phyloP scores from a whole-genome alignment of 2,797 vertebrate species.

The Cuniculus paca region DNA sequence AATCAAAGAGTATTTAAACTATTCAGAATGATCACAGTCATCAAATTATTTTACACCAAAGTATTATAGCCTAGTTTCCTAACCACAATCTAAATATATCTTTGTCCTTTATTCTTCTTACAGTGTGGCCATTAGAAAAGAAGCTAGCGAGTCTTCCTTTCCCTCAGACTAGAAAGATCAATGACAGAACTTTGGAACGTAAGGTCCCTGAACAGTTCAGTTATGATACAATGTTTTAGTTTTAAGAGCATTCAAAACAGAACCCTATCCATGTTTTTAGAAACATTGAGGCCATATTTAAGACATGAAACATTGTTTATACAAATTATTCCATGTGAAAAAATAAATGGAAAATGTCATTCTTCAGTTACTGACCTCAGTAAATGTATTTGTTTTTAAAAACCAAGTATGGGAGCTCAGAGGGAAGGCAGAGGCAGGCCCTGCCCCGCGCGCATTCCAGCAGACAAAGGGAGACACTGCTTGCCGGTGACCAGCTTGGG shows the following conservation, averaged over 20 bases:
- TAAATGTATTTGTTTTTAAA: constrained; percentile 26
- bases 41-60: constrained; percentile 50
- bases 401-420: too few species aligned
- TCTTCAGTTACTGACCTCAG: not conserved
- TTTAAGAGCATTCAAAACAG: constrained; percentile 30
- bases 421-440: too few species aligned
- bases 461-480: too few species aligned
- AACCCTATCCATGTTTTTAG: not conserved
- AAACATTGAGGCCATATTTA: not conserved
- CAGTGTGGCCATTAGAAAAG: not conserved
- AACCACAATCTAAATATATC: not conserved
- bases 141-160: not conserved
- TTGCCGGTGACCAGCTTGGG: too few species aligned
- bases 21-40: not conserved
- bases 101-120: constrained; percentile 55
- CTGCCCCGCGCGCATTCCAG: too few species aligned
- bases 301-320: not conserved
- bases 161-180: constrained; percentile 31
- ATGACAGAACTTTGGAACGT: constrained; percentile 5
- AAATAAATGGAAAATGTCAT: not conserved
- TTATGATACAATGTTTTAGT: not conserved
- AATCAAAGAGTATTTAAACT: constrained; percentile 62
- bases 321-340: not conserved
- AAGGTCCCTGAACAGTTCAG: not conserved
- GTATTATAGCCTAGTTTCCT: constrained; percentile 53